Conservation (phyloP, 2,113 vertebrate genomes). For the Cnemophilus loriae region DNA sequence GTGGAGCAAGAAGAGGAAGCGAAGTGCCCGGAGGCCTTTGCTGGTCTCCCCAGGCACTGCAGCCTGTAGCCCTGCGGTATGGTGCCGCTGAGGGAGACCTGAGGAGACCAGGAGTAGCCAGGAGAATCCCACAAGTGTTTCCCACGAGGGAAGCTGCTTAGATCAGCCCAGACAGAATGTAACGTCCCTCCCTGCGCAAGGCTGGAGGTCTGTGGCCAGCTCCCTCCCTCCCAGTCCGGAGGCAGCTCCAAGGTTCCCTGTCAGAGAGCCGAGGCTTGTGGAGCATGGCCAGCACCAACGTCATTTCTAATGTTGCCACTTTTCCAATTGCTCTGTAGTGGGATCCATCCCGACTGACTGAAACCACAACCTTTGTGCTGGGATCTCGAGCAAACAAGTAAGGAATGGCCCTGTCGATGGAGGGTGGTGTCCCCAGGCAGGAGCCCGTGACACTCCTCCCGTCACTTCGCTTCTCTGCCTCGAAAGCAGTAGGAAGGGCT, state of each 20-base stretch:
- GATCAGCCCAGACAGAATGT: not conserved
- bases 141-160: not conserved
- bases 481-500: not conserved
- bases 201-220: not conserved
- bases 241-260: not conserved
- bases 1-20: not conserved
- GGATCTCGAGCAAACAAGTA: conserved; percentile 98
- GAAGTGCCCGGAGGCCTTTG: conserved; percentile 27
- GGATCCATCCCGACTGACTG: conserved; percentile 89
- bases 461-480: conserved; percentile 44
- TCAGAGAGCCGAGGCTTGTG: not conserved
- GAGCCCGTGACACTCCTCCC: not conserved
- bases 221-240: not conserved
- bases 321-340: conserved; percentile 76
- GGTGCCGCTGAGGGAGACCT: not conserved
- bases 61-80: not conserved
- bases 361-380: conserved; percentile 89
- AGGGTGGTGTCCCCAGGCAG: conserved; percentile 38
- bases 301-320: conserved; percentile 48
- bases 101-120: not conserved
- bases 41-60: not conserved
- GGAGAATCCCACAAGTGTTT: not conserved
- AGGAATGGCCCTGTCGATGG: conserved; percentile 57
- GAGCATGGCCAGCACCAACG: not conserved
- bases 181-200: not conserved